Evolutionary conservation across 1,140 invertebrate genomes (phyloP).

Genomic region (fruit fly (Drosophila melanogaster)): Release_6_plus_ISO1_MT NT_033777.3:6908001-6908500

Average conservation of each 20-base stretch:
- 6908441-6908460: slow-evolving; percentile 79
- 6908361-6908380: slow-evolving; percentile 27
- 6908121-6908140: too few relatives aligned
- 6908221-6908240: not conserved
- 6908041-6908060: too few relatives aligned
- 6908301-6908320: not conserved
- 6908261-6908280: not conserved
- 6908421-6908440: slow-evolving; percentile 84
- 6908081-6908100: too few relatives aligned
- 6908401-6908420: slow-evolving; percentile 81
- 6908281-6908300: not conserved
- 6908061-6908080: too few relatives aligned
- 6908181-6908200: too few relatives aligned
- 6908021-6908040: too few relatives aligned
- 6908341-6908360: not conserved
- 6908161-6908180: too few relatives aligned
- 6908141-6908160: too few relatives aligned
- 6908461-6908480: slow-evolving; percentile 85
- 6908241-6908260: not conserved
- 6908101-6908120: too few relatives aligned
- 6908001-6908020: too few relatives aligned
- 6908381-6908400: slow-evolving; percentile 72
- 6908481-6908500: slow-evolving; percentile 84
- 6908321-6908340: slow-evolving; percentile 12
- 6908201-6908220: not conserved